Conservation (phyloP, 2,797 vertebrate species). For the Rachycentron canadum region DNA sequence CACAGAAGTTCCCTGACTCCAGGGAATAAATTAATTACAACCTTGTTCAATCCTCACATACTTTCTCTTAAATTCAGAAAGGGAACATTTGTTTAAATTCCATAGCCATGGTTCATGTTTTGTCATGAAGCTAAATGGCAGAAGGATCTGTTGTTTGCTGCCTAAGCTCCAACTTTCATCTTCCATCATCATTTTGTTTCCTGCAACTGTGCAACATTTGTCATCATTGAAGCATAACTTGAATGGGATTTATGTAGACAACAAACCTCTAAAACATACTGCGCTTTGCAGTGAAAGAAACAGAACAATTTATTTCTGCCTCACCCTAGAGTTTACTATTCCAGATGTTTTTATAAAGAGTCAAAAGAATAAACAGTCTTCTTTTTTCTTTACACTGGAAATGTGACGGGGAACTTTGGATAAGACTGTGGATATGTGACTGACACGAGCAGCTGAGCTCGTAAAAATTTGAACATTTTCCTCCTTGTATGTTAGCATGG, state of each 20-base stretch:
- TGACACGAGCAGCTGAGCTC: no score
- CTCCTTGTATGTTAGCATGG: neutral
- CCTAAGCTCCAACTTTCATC: conserved; percentile 45
- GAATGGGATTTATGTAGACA: conserved; percentile 49
- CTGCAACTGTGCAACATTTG: conserved; percentile 46
- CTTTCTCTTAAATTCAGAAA: conserved; percentile 23
- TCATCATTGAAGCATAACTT: conserved; percentile 49
- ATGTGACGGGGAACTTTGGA: neutral
- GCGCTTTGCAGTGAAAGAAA: conserved; percentile 13
- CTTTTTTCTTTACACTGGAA: neutral
- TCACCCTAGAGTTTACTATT: neutral
- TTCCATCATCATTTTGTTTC: conserved; percentile 53
- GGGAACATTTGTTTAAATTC: conserved; percentile 52
- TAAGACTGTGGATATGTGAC: no score
- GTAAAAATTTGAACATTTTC: neutral
- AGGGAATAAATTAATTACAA: conserved; percentile 51
- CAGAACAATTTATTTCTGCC: neutral
- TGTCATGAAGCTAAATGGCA: conserved; percentile 31
- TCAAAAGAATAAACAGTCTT: neutral
- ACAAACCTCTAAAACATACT: conserved; percentile 23
- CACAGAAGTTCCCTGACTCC: conserved; percentile 21
- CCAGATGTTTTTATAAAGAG: conserved; percentile 21
- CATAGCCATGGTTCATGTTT: conserved; percentile 33
- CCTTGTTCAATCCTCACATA: conserved; percentile 22
- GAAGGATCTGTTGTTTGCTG: conserved; percentile 35